Evolutionary conservation across 2,888 invertebrate species (phyloP).

Genomic region (Dasysyrphus albostriatus): DNA sequence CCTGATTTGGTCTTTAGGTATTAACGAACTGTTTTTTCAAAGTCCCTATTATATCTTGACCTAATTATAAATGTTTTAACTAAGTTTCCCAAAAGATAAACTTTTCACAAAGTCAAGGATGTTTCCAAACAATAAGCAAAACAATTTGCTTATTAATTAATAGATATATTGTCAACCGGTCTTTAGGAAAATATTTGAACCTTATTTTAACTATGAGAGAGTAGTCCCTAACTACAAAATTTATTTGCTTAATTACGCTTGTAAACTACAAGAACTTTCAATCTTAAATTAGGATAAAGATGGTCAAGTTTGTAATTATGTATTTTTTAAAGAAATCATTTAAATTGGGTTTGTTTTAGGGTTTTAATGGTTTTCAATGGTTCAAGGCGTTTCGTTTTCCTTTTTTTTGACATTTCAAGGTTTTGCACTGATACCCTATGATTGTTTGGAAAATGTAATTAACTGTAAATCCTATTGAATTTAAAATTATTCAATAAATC

Average conservation of each 20-base stretch:
- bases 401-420: not conserved
- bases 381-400: not conserved
- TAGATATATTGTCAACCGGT: not conserved
- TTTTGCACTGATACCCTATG: not conserved
- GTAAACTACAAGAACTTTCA: too few species aligned
- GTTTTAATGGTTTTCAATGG: not conserved
- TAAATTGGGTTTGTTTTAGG: not conserved
- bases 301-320: too few species aligned
- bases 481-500: conserved; percentile 3
- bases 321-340: too few species aligned
- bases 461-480: not conserved
- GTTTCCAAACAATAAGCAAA: not conserved
- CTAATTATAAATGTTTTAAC: not conserved
- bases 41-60: not conserved
- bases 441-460: not conserved
- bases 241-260: not conserved
- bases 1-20: not conserved
- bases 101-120: too few species aligned
- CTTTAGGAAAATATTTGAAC: not conserved
- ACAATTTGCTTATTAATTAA: not conserved
- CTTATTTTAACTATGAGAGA: not conserved
- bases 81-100: not conserved
- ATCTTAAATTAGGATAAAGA: too few species aligned
- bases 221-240: not conserved
- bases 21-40: not conserved